Evolutionary conservation across 2,797 vertebrate genomes (phyloP), one percentile per base, ranked within the genome.

Genomic region (Todus mexicanus): DNA sequence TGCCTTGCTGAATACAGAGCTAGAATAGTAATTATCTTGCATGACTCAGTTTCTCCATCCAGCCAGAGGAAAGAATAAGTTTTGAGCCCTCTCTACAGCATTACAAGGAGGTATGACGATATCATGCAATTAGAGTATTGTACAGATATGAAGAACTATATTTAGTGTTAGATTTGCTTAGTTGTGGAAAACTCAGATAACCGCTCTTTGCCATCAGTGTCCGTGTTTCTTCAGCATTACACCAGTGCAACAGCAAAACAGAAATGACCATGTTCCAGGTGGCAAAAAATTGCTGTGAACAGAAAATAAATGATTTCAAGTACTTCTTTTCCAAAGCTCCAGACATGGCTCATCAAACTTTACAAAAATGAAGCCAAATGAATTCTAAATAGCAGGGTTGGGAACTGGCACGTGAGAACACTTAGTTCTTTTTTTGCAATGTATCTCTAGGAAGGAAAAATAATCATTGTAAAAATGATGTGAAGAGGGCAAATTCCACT

Each of bases 11-110:
- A 83, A 75, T 85, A 31, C 23, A 53, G 69, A 92, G 37, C 40
- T 78, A 75, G 56, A 85, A 42, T 4, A 87, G 60, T 57, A 50
- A 93, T 82, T 93, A 57, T 59, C 71, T 60, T 84, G 63, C 56
- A 54, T 93, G 84, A 56, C 70, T 94, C 86, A 78, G 91, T 96
- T 96, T 97, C 85, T 71, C 94, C 88, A 7, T 45, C 31, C 51
- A 45, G 25, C 64, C 64, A 50, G 70, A 75, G n/a, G 21, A 37
- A 76, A 37, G 56, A 81, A 40, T 35, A 21, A n/a, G 53, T 63
- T 69, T 33, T 76, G 66, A 87, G 51, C 23, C 11, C 16, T 56
- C 17, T 79, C 66, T 29, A 3, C 22, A 59, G 56, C 45, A 10
- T 47, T 78, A 12, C 15, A 84, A 92, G n/a, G 76, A 84, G 37